These are phyloP conservation scores for Amiota mariae DNA, from an alignment of 2,888 invertebrate genomes.

Conservation along the genomic window DNA sequence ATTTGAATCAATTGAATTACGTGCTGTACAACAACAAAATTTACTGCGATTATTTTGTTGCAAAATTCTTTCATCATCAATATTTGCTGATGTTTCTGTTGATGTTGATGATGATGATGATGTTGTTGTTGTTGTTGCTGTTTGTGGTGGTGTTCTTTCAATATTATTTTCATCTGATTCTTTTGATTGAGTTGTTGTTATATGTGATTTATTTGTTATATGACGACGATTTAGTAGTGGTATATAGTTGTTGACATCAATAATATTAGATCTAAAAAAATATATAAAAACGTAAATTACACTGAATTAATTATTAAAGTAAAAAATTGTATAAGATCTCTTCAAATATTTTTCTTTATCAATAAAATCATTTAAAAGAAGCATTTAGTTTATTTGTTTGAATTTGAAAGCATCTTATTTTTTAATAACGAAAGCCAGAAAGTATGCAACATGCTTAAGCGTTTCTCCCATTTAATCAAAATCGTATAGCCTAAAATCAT, in stretches of 20 bases:
- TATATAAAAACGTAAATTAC: too few relatives aligned
- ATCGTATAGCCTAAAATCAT: slow-evolving; percentile 46
- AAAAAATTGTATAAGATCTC: not conserved
- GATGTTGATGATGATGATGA: slow-evolving; percentile 31
- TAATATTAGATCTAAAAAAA: slow-evolving; percentile 45
- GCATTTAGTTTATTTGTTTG: too few relatives aligned
- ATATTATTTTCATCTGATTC: not conserved
- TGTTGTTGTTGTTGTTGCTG: not conserved
- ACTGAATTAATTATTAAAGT: not conserved
- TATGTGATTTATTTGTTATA: not conserved
- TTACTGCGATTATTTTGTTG: slow-evolving; percentile 31
- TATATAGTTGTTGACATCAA: slow-evolving; percentile 45
- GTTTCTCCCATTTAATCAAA: not conserved
- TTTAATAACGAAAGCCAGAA: not conserved
- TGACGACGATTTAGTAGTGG: slow-evolving; percentile 40
- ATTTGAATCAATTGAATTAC: slow-evolving; percentile 41
- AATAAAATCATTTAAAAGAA: too few relatives aligned
- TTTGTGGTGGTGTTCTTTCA: not conserved
- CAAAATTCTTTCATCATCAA: not conserved
- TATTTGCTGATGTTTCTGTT: not conserved
- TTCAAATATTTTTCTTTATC: not conserved
- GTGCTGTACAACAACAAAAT: slow-evolving; percentile 53
- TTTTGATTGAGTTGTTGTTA: not conserved
- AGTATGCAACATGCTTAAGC: slow-evolving; percentile 17
- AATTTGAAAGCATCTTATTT: too few relatives aligned